Base-by-base conservation (phyloP, 2,888 invertebrate genomes). In the Habroteleia sp. region DNA sequence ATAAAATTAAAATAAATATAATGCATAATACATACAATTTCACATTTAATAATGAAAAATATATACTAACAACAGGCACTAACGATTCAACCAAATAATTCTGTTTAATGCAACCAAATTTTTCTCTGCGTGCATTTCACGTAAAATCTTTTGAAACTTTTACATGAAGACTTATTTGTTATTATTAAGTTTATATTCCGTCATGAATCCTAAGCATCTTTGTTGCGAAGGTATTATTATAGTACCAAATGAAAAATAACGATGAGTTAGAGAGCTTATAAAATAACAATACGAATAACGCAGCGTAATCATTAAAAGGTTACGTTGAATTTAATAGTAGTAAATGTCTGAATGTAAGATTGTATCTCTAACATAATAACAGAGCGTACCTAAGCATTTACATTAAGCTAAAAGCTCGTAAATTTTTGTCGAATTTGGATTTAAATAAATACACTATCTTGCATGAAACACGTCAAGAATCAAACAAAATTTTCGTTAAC, bases 101-200 rank as follows among this genome's bases (percentile, higher is more conserved):
- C n/a, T n/a, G n/a, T n/a, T n/a, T n/a, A n/a, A n/a, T n/a, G n/a
- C n/a, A n/a, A n/a, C n/a, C 35, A 50, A 23, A 50, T 17, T 48
- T 17, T 10, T 8, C 31, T 10, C 2, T 8, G 4, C 4, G 4
- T 20, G 20, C 20, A 20, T 20, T 20, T 20, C 4, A 20, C 11
- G 48, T 7, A 31, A 33, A 48, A 20, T 11, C 31, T 31, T 20
- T 31, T 3, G 17, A 8, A 1, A 16, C 4, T 23, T 41, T 8
- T 10, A 7, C 16, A 37, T 4, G 23, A 44, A 33, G 13, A 14
- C 48, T 48, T 35, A 20, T 50, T 50, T 50, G 20, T n/a, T 16
- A 13, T 48, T 35, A 50, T 35, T 23, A 50, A 50, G 35, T 50
- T 50, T 35, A 50, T 23, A 50, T 48, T 11, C 11, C 35, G 13